These are phyloP conservation scores for Aspidiotus rigidus DNA, from an alignment of 2,888 invertebrate species.

Conservation along the genomic window DNA sequence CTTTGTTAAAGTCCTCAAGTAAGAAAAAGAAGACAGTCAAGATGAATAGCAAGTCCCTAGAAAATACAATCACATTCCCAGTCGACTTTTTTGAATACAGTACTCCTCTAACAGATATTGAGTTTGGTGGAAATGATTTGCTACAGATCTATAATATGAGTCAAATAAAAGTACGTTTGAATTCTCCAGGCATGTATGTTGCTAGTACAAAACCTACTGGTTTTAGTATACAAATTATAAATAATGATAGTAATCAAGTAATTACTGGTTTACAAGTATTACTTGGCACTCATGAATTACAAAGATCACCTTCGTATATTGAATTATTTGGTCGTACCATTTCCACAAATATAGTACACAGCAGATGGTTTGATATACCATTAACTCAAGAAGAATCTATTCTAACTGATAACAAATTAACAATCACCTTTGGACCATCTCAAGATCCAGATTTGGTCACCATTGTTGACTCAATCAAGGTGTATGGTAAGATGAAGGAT, in stretches of 20 bases:
- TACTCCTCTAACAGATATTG: slow-evolving; percentile 80
- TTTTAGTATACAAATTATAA: slow-evolving; percentile 77
- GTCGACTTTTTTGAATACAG: slow-evolving; percentile 97
- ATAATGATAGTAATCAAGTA: slow-evolving; percentile 77
- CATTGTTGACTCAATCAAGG: slow-evolving; percentile 88
- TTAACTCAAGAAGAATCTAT: slow-evolving; percentile 87
- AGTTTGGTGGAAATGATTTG: slow-evolving; percentile 89
- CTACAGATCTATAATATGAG: slow-evolving; percentile 88
- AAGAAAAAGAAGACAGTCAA: slow-evolving; percentile 53
- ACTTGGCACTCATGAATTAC: slow-evolving; percentile 73
- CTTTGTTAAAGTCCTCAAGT: slow-evolving; percentile 51
- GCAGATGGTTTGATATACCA: slow-evolving; percentile 93
- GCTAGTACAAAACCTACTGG: slow-evolving; percentile 85
- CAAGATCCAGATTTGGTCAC: slow-evolving; percentile 80
- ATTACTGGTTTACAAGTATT: slow-evolving; percentile 81
- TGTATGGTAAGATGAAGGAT: slow-evolving; percentile 89
- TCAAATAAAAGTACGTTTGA: slow-evolving; percentile 84
- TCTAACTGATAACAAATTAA: slow-evolving; percentile 82
- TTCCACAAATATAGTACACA: slow-evolving; percentile 59
- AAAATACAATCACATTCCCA: slow-evolving; percentile 60
- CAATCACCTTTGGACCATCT: slow-evolving; percentile 71
- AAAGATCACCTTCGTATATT: slow-evolving; percentile 65
- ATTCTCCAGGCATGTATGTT: slow-evolving; percentile 78
- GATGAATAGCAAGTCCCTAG: slow-evolving; percentile 50
- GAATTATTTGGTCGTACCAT: slow-evolving; percentile 67